phyloP scores from a whole-genome alignment of 2,888 invertebrate species.

The Monoplex corrugatus region DNA sequence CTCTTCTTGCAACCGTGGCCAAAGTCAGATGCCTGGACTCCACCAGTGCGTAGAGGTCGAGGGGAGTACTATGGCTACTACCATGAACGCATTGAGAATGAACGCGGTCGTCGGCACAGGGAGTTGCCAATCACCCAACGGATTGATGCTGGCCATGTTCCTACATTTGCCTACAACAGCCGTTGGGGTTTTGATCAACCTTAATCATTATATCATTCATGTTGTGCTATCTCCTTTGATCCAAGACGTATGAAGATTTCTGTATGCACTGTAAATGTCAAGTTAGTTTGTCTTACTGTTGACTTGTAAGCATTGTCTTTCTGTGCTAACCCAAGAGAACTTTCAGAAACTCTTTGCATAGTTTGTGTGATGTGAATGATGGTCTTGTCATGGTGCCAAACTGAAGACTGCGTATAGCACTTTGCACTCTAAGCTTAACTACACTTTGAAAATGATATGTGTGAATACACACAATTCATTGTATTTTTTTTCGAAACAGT shows the following conservation, averaged over 20 bases:
- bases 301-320: not conserved
- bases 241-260: not conserved
- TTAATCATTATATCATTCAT: not conserved
- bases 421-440: too few relatives aligned
- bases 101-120: conserved; percentile 64
- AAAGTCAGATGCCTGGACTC: conserved; percentile 68
- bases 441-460: not conserved
- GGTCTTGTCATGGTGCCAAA: not conserved
- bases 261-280: not conserved
- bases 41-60: conserved; percentile 65
- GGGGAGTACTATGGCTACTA: conserved; percentile 76
- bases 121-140: conserved; percentile 67
- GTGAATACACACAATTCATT: not conserved
- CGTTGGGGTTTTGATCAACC: conserved; percentile 48
- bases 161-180: conserved; percentile 58
- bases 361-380: not conserved
- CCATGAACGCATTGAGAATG: conserved; percentile 72
- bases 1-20: conserved; percentile 71
- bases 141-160: conserved; percentile 67
- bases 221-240: not conserved
- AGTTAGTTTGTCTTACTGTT: too few relatives aligned
- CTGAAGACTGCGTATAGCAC: not conserved
- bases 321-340: not conserved
- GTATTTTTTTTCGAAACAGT: conserved; percentile 13
- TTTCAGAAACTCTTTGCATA: not conserved